Evolutionary conservation across 2,797 vertebrate species (phyloP).

Genomic region (Sebastiscus albofasciatus): DNA sequence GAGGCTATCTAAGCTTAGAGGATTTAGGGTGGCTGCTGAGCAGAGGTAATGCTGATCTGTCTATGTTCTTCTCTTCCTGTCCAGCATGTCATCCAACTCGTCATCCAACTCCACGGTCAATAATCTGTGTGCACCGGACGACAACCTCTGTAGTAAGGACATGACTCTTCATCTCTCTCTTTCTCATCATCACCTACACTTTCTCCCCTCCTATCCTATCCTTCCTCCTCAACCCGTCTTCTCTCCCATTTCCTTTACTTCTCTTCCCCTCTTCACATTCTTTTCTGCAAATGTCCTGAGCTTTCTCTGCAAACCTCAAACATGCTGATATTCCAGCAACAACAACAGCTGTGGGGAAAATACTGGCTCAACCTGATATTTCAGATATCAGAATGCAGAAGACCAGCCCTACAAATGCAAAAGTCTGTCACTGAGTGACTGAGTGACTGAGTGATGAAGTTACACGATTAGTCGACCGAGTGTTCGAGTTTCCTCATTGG

Average conservation of each 20-base stretch:
- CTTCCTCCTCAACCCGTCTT: too few species aligned
- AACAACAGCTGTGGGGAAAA: neutral
- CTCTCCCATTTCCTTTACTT: neutral
- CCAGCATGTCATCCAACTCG: slow-evolving; percentile 79
- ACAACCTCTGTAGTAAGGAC: slow-evolving; percentile 80
- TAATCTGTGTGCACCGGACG: slow-evolving; percentile 45
- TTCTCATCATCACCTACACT: neutral
- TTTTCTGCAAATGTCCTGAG: too few species aligned
- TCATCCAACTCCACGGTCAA: slow-evolving; percentile 59
- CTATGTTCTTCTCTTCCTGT: slow-evolving; percentile 32
- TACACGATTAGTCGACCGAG: too few species aligned
- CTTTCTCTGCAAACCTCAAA: neutral
- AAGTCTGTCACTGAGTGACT: too few species aligned
- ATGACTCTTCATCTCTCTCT: neutral
- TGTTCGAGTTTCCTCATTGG: too few species aligned
- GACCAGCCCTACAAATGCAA: too few species aligned
- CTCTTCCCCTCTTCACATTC: too few species aligned
- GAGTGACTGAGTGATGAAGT: too few species aligned
- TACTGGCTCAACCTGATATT: neutral
- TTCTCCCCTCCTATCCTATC: neutral
- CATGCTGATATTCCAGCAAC: neutral
- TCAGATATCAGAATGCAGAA: too few species aligned
- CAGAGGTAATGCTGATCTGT: slow-evolving; percentile 35
- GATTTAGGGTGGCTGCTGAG: slow-evolving; percentile 43
- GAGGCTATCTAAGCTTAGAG: slow-evolving; percentile 4